Percentiles rank a stretch among this genome's conserved stretches.
Evolutionary conservation across 2,888 invertebrate species (phyloP).

Genomic region (Linyphia triangularis): DNA sequence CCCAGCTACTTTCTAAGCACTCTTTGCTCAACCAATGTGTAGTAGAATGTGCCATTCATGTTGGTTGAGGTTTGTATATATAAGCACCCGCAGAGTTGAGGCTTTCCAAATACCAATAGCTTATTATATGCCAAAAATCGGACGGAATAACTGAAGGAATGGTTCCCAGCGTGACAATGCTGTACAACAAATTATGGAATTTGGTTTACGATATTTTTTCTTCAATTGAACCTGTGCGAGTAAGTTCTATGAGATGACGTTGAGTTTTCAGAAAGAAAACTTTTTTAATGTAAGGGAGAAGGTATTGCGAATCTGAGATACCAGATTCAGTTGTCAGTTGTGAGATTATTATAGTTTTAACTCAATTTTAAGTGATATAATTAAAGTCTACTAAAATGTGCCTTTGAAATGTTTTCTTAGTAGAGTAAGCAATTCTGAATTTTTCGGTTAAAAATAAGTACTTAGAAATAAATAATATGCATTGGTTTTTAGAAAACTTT

Average conservation of each 20-base stretch:
- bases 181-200: neutral
- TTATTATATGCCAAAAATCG: neutral
- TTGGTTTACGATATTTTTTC: neutral
- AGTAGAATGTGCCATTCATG: slow-evolving; percentile 2
- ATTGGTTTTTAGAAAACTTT: no score
- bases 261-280: neutral
- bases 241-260: neutral
- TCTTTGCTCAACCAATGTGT: neutral
- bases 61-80: slow-evolving; percentile 53
- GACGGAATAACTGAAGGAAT: neutral
- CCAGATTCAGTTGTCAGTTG: no score
- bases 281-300: no score
- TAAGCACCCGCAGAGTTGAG: slow-evolving; percentile 20
- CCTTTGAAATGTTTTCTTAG: no score
- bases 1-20: slow-evolving; percentile 11
- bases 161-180: neutral
- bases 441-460: no score
- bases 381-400: no score
- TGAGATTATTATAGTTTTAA: no score
- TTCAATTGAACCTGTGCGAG: neutral
- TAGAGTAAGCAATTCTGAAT: no score
- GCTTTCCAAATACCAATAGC: neutral
- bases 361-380: no score
- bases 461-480: no score
- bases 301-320: no score